Percentiles rank a stretch among this genome's conserved stretches.
phyloP scores from a whole-genome alignment of 2,797 vertebrate species.

The Cynodonichthys magdalenae region DNA sequence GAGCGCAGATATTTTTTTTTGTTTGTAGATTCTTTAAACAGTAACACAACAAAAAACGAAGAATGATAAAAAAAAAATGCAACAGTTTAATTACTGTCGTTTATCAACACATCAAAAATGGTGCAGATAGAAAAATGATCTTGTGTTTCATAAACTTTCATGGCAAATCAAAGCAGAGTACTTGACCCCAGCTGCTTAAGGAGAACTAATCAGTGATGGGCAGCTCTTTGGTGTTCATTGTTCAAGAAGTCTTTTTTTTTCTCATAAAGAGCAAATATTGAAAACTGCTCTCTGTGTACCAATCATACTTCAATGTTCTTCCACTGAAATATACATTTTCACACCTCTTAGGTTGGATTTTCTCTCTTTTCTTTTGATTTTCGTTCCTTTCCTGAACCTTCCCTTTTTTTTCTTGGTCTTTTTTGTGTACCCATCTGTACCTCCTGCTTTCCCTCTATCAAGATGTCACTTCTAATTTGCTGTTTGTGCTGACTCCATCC shows the following conservation, averaged over 20 bases:
- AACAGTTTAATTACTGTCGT: constrained; percentile 26
- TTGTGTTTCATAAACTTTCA: constrained; percentile 8
- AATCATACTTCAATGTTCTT: constrained; percentile 7
- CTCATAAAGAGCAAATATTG: constrained; percentile 5
- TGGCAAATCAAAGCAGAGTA: constrained; percentile 10
- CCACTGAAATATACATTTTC: constrained; percentile 23
- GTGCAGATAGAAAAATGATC: not conserved
- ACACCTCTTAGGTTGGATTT: constrained; percentile 18
- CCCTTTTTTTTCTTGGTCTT: constrained; percentile 36
- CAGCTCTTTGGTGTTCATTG: constrained; percentile 1
- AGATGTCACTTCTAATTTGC: constrained; percentile 82
- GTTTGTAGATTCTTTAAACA: constrained; percentile 12
- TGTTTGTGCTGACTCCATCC: constrained; percentile 82
- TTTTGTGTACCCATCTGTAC: constrained; percentile 70
- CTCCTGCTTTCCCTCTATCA: constrained; percentile 70
- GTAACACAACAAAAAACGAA: constrained; percentile 20
- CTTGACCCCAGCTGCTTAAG: constrained; percentile 17
- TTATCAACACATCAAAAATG: not conserved
- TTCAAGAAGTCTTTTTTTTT: constrained; percentile 21
- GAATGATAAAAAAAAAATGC: not conserved
- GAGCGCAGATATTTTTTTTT: constrained; percentile 22
- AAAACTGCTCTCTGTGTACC: constrained; percentile 6
- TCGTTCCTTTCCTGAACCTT: constrained; percentile 22
- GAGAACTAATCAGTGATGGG: constrained; percentile 9
- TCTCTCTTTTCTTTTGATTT: constrained; percentile 24